Evolutionary conservation across 1,140 invertebrate species (phyloP), one percentile per base, ranked within the genome.

Genomic region (Brachionus asplanchnoidis): DNA sequence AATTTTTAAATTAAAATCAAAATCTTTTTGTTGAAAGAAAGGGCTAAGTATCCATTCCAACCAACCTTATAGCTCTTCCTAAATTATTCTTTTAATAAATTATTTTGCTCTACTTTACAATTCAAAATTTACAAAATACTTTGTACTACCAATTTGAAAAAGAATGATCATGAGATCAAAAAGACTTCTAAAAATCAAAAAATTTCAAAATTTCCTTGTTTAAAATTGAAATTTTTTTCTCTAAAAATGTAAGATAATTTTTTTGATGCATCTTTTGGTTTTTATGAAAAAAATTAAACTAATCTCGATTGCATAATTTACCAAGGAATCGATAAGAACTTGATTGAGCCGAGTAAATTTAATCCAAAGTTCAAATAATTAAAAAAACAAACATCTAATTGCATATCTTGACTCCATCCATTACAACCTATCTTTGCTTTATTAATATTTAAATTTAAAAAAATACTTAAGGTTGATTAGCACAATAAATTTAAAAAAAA

Each of bases 381-480:
- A 68, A 68, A 73, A n/a, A 73, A 73, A 20, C 68, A 73, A 73
- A 73, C 68, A 73, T 73, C 40, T 40, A 40, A 73, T 73, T 73
- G 68, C 40, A 73, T 44, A 73, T 73, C 40, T 73, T 73, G 68
- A 73, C 40, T 73, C 68, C 44, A 73, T 68, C 42, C 68, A 73
- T 73, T 44, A 73, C 28, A 42, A 42, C 36, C 68, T 73, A 73
- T 73, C 68, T 73, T 73, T 73, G 40, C 23, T 73, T 73, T 42
- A 73, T 42, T 73, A 73, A 73, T 73, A 73, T 73, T 73, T 73
- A 42, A 73, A 73, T 73, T 40, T 44, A 73, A 73, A 73, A 73
- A 44, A 73, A 42, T 73, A 73, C 68, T 73, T 73, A 73, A 17
- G 17, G n/a, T 40, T 42, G 68, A 73, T 73, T 73, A 73, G 40